Base-by-base conservation (phyloP, 2,888 invertebrate species). In the Galerucella nymphaeae region DNA sequence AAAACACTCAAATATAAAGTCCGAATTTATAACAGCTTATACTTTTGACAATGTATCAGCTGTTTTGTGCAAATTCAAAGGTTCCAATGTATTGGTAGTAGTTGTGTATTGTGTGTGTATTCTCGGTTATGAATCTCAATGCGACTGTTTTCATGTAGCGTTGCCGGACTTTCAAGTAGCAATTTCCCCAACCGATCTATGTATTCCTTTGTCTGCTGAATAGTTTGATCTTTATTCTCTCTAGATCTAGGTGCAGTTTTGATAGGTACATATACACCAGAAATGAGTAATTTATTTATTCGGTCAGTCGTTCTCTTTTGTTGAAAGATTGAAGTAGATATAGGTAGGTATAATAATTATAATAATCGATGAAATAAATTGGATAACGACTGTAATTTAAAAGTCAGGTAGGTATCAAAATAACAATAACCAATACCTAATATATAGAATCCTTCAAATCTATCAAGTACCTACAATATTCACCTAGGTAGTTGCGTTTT, bases 101-200 rank as follows among this genome's bases (percentile, higher is more conserved):
- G 18, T 16, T 57, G 23, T 30, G 13, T 23, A 23, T 23, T 13
- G 42, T 42, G 42, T 13, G 42, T 30, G 14, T 30, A 58, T 58
- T 30, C 58, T 62, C 18, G 41, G 18, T 50, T 61, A 50, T 30
- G 67, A n/a, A 68, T 38, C 41, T 68, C 59, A 59, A 67, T 67
- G 67, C 59, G 68, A 66, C 61, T 68, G 38, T 59, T 50, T 68
- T 18, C 11, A 2, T 16, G 38, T 53, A 10, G 18, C 50, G 68
- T 68, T 68, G 68, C 50, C 68, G 14, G 16, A 16, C 50, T 45
- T 9, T 18, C 68, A 14, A 11, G 9, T 45, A 2, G 9, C 10
- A 6, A 58, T 58, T 67, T 67, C 48, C 58, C 42, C 20, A 14
- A 58, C 41, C 45, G 8, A 10, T 14, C 16, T 9, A 13, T 59